These are phyloP conservation scores for Hydropsyche tenuis DNA, from an alignment of 1,140 invertebrate genomes.

Conservation along the genomic window DNA sequence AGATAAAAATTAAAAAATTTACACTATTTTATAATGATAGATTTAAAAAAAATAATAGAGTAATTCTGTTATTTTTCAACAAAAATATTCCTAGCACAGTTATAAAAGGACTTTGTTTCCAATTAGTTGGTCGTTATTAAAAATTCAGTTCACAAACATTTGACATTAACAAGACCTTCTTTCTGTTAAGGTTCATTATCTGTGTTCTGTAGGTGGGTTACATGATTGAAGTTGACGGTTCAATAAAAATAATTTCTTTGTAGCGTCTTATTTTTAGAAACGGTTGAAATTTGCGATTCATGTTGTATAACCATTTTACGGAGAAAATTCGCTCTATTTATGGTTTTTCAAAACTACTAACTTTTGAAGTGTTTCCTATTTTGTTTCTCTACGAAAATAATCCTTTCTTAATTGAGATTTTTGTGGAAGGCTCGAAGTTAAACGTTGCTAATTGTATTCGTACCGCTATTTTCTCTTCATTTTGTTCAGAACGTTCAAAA, in stretches of 20 bases:
- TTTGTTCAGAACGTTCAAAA: background rate
- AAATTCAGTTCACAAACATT: background rate
- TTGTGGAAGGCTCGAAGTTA: conserved; percentile 7
- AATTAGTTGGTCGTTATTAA: background rate
- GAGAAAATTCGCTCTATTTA: no score
- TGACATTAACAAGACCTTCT: background rate
- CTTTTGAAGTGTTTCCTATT: no score
- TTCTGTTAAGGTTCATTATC: no score
- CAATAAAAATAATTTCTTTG: background rate
- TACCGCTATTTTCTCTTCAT: background rate
- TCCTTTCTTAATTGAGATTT: conserved; percentile 22
- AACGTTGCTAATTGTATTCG: conserved; percentile 26
- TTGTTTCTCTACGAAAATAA: no score
- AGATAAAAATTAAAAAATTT: no score
- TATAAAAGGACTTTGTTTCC: background rate
- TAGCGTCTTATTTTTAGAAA: no score
- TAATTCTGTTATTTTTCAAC: no score
- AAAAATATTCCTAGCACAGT: no score
- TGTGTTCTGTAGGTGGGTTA: background rate
- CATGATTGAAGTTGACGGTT: background rate
- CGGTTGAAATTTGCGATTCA: background rate
- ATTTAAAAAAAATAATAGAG: no score
- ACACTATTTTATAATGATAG: no score
- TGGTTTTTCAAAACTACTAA: no score
- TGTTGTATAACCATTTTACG: no score